phyloP scores from a whole-genome alignment of 1,140 invertebrate species.

The Caerostris extrusa region DNA sequence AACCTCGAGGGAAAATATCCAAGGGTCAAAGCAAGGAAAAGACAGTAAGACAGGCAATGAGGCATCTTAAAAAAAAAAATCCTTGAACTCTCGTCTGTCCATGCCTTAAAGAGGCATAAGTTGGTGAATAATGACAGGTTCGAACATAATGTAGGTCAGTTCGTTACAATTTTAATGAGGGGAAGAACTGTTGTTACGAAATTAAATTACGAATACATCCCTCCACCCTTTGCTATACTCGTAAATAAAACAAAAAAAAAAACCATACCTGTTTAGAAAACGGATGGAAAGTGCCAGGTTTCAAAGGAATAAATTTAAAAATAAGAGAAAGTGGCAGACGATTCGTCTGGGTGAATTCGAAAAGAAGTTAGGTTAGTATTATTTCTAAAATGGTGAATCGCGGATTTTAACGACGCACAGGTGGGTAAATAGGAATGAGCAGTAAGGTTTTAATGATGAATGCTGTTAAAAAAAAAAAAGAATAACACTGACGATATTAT shows the following conservation, averaged over 20 bases:
- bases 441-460: neutral
- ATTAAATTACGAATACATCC: neutral
- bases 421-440: neutral
- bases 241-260: neutral
- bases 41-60: neutral
- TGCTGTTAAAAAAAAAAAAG: neutral
- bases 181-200: conserved; percentile 23
- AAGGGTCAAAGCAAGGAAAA: neutral
- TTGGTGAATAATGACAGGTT: conserved; percentile 57
- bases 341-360: conserved; percentile 3
- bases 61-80: conserved; percentile 8
- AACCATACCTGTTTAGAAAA: neutral
- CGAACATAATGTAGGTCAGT: conserved; percentile 47
- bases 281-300: neutral
- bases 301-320: neutral
- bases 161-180: conserved; percentile 47
- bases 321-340: neutral
- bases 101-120: conserved; percentile 31
- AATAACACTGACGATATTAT: neutral
- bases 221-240: neutral
- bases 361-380: neutral
- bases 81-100: conserved; percentile 28
- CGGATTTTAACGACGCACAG: neutral
- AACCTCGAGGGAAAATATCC: neutral
- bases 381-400: neutral